Conservation (phyloP, 2,113 vertebrate genomes). For the Parus major region DNA sequence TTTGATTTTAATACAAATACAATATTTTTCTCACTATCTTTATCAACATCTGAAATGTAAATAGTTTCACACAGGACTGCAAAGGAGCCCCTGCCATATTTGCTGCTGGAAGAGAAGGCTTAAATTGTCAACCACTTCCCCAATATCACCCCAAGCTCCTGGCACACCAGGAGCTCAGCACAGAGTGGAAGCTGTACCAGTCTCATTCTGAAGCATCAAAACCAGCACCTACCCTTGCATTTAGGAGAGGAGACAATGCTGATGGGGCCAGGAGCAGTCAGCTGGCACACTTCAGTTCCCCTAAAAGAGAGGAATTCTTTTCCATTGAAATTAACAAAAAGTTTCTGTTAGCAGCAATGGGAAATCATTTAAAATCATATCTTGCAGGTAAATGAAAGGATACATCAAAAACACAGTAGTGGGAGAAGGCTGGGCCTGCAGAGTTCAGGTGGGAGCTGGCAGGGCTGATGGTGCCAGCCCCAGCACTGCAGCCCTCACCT, state of each 20-base stretch:
- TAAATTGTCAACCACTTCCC: neutral
- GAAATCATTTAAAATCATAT: neutral
- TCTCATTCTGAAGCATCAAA: neutral
- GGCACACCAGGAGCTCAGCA: neutral
- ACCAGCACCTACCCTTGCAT: neutral
- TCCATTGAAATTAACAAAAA: neutral
- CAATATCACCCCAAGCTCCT: accelerated
- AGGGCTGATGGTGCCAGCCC: neutral
- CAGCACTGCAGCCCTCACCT: neutral
- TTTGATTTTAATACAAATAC: neutral
- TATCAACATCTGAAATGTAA: neutral
- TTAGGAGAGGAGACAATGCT: neutral
- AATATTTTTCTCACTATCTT: neutral
- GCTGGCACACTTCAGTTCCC: neutral
- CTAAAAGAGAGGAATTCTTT: neutral
- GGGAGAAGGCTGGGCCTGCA: neutral
- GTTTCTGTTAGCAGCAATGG: neutral
- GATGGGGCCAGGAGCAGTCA: neutral
- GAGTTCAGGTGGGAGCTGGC: neutral
- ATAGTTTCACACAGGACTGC: neutral
- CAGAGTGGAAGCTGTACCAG: neutral
- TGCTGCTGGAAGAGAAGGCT: neutral
- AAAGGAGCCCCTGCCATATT: neutral
- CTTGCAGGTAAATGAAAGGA: neutral
- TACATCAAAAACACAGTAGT: neutral